phyloP scores from a whole-genome alignment of 2,888 invertebrate species.

The Aromia moschata region DNA sequence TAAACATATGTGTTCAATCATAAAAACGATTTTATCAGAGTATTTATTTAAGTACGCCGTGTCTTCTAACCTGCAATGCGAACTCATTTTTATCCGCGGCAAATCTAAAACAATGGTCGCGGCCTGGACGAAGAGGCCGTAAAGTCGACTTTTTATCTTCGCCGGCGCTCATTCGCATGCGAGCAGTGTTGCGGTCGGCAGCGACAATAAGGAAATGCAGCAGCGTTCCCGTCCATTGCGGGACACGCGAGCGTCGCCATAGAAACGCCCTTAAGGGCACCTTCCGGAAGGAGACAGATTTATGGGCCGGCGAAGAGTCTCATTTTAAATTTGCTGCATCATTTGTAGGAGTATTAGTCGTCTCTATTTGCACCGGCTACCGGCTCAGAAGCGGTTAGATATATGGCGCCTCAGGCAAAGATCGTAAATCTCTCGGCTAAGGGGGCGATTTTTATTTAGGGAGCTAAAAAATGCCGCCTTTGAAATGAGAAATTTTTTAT shows the following conservation, averaged over 20 bases:
- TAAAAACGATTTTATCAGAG: too few relatives aligned
- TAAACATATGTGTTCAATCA: too few relatives aligned
- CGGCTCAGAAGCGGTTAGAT: constrained; percentile 8
- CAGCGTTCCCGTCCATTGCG: constrained; percentile 6
- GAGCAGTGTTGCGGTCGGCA: background rate
- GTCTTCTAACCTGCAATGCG: too few relatives aligned
- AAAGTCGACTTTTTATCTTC: background rate
- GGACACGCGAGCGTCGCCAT: constrained; percentile 49
- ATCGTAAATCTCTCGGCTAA: constrained; percentile 4
- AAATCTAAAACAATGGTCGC: background rate
- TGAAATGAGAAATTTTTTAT: too few relatives aligned
- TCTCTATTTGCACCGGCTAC: constrained; percentile 17
- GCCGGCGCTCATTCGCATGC: background rate
- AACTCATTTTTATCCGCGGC: background rate
- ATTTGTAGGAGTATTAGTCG: constrained; percentile 38
- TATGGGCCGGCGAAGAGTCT: constrained; percentile 53
- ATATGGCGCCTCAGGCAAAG: background rate
- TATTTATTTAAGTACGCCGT: too few relatives aligned
- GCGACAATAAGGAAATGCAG: constrained; percentile 7
- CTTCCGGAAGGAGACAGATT: constrained; percentile 43
- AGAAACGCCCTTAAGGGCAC: constrained; percentile 53
- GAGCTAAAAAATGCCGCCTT: too few relatives aligned
- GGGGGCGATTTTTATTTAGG: background rate
- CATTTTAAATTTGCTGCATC: constrained; percentile 56
- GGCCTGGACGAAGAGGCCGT: background rate